phyloP scores from a whole-genome alignment of 2,113 vertebrate species.

The Perccottus glenii region DNA sequence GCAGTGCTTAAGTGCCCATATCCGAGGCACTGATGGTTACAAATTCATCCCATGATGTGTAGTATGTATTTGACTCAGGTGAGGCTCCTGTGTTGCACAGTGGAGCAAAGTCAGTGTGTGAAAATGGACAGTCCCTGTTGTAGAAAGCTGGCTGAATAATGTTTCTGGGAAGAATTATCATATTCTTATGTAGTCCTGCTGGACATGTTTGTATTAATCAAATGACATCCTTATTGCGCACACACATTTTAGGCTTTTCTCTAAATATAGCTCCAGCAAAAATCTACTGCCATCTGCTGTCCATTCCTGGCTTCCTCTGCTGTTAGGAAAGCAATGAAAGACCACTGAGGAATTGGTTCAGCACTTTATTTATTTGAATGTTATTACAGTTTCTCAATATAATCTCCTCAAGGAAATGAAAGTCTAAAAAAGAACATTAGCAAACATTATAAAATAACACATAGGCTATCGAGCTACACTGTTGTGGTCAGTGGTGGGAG shows the following conservation, averaged over 20 bases:
- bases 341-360: slow-evolving; percentile 45
- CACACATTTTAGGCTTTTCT: not conserved
- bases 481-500: slow-evolving; percentile 33
- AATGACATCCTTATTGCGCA: slow-evolving; percentile 4
- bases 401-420: slow-evolving; percentile 47
- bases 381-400: slow-evolving; percentile 63
- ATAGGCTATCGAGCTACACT: slow-evolving; percentile 46
- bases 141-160: slow-evolving; percentile 48
- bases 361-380: slow-evolving; percentile 68
- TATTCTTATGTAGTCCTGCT: not conserved
- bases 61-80: slow-evolving; percentile 17
- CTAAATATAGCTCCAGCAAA: not conserved
- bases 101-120: slow-evolving; percentile 7
- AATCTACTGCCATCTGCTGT: slow-evolving; percentile 73
- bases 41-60: slow-evolving; percentile 8
- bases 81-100: slow-evolving; percentile 14
- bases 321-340: slow-evolving; percentile 7
- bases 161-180: slow-evolving; percentile 30
- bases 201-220: not conserved
- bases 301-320: not conserved
- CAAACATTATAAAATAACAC: slow-evolving; percentile 65
- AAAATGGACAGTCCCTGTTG: slow-evolving; percentile 37
- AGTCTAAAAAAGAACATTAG: slow-evolving; percentile 56
- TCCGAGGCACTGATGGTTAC: slow-evolving; percentile 22
- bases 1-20: slow-evolving; percentile 58